Conservation (phyloP, 1,140 invertebrate genomes). For the Rhyzopertha dominica region DNA sequence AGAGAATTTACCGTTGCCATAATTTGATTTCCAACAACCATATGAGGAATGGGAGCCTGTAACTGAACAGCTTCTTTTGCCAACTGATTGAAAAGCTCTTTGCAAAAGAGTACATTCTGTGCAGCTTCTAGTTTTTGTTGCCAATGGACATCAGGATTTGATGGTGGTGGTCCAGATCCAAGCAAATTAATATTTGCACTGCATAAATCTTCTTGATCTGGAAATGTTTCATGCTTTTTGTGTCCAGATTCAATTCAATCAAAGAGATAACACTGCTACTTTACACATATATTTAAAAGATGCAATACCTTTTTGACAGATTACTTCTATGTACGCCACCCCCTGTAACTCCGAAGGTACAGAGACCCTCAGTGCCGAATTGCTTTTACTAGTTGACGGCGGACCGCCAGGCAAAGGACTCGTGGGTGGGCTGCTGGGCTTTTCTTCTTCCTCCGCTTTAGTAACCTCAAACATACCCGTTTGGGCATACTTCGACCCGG, state of each 20-base stretch:
- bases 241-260: background rate
- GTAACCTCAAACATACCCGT: conserved; percentile 94
- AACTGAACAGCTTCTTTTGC: conserved; percentile 92
- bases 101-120: conserved; percentile 96
- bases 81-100: conserved; percentile 92
- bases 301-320: conserved; percentile 78
- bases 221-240: conserved; percentile 26
- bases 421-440: conserved; percentile 51
- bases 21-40: conserved; percentile 96
- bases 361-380: conserved; percentile 81
- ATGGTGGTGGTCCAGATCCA: conserved; percentile 55
- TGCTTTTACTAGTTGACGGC: conserved; percentile 50
- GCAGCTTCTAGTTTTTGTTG: conserved; percentile 92
- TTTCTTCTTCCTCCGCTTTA: conserved; percentile 81
- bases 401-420: conserved; percentile 47
- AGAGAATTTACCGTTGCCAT: conserved; percentile 72
- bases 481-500: conserved; percentile 88
- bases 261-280: background rate
- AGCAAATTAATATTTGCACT: conserved; percentile 71
- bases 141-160: conserved; percentile 80
- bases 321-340: conserved; percentile 91
- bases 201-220: conserved; percentile 79
- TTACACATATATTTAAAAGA: background rate
- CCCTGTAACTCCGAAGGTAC: conserved; percentile 93
- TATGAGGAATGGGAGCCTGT: conserved; percentile 88